Evolutionary conservation across 1,140 invertebrate species (phyloP).

Genomic region (Eubasilissa regina): DNA sequence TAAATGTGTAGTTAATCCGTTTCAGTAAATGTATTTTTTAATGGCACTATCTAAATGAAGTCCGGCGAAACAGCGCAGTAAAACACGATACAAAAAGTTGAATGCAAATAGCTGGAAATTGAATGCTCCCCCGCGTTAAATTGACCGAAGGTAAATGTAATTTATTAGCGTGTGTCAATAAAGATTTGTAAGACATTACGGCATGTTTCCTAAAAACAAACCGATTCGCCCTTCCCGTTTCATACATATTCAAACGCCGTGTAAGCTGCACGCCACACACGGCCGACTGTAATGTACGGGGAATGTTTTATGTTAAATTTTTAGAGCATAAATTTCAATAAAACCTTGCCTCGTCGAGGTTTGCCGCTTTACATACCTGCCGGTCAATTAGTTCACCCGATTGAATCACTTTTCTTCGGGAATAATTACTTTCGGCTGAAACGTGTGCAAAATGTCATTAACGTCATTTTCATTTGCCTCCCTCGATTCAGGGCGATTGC

Average conservation of each 20-base stretch:
- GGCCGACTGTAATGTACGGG: conserved; percentile 26
- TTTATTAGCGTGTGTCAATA: conserved; percentile 59
- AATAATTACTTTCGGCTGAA: background rate
- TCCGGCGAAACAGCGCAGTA: background rate
- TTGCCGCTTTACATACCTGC: background rate
- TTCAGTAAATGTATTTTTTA: no score
- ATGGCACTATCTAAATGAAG: background rate
- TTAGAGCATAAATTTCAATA: conserved; percentile 37
- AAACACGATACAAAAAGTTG: background rate
- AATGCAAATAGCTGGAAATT: background rate
- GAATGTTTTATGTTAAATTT: conserved; percentile 12
- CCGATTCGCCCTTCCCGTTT: conserved; percentile 30
- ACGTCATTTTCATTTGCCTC: no score
- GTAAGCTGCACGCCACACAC: background rate
- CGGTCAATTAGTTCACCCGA: conserved; percentile 8
- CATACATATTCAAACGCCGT: conserved; percentile 35
- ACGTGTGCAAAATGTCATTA: no score
- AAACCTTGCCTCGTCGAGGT: conserved; percentile 7
- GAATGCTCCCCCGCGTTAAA: conserved; percentile 46
- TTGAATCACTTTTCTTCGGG: conserved; percentile 5
- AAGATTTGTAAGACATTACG: conserved; percentile 58
- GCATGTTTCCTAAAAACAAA: conserved; percentile 57
- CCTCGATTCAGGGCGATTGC: no score
- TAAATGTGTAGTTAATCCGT: no score
- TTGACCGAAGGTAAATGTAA: conserved; percentile 55